Evolutionary conservation across 2,797 vertebrate species (phyloP).

Genomic region (Betta splendens): DNA sequence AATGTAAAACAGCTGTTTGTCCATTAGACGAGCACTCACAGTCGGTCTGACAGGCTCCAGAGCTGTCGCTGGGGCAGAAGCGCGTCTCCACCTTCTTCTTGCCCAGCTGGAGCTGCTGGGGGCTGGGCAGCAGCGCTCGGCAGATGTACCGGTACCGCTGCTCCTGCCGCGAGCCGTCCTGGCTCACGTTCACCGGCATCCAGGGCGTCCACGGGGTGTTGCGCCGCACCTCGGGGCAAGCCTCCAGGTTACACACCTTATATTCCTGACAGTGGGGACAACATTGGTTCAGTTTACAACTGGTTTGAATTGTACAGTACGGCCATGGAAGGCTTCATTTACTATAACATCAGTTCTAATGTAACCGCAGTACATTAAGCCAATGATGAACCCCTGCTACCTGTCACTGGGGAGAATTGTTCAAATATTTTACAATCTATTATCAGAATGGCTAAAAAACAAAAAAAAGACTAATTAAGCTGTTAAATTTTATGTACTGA

Average conservation of each 20-base stretch:
- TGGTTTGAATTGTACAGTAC: no score
- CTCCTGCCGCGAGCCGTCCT: slow-evolving; percentile 90
- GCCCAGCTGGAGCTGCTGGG: slow-evolving; percentile 92
- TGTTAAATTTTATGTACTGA: no score
- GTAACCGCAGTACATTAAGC: no score
- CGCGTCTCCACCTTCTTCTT: slow-evolving; percentile 91
- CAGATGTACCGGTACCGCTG: slow-evolving; percentile 96
- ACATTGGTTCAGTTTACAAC: no score
- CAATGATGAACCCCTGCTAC: no score
- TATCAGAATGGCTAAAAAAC: no score
- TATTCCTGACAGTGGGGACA: slow-evolving; percentile 83
- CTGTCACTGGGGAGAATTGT: no score
- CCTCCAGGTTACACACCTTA: slow-evolving; percentile 91
- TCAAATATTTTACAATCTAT: no score
- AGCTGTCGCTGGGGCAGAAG: slow-evolving; percentile 89
- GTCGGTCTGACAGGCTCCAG: slow-evolving; percentile 89
- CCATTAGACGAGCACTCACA: slow-evolving; percentile 75
- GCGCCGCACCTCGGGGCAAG: slow-evolving; percentile 93
- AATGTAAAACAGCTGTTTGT: no score
- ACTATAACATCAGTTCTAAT: no score
- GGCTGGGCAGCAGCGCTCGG: slow-evolving; percentile 88
- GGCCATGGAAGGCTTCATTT: background rate
- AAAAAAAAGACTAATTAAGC: no score
- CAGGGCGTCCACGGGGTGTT: slow-evolving; percentile 97
- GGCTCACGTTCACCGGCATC: slow-evolving; percentile 93